Conservation (phyloP, 2,888 invertebrate genomes). For the Drosophila maculinotata region DNA sequence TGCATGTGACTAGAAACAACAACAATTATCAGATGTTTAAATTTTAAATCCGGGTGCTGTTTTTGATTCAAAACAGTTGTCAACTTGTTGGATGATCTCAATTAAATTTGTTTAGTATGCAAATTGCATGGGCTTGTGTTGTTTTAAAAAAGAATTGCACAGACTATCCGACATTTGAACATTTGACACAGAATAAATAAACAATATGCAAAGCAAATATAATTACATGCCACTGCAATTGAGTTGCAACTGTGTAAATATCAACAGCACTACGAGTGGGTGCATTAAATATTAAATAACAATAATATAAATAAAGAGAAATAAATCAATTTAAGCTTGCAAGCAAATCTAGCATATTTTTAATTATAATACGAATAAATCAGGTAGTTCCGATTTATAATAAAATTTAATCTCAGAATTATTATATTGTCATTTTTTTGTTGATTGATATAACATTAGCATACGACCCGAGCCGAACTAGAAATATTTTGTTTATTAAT, state of each 20-base stretch:
- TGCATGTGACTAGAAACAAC: slow-evolving; percentile 13
- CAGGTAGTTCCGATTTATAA: too few relatives aligned
- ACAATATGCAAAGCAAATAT: slow-evolving; percentile 11
- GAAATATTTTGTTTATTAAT: too few relatives aligned
- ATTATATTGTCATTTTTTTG: too few relatives aligned
- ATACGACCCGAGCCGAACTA: too few relatives aligned
- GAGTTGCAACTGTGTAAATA: slow-evolving; percentile 6
- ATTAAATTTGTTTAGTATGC: slow-evolving; percentile 5
- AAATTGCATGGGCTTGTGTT: not conserved
- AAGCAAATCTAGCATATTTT: too few relatives aligned
- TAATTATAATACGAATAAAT: too few relatives aligned
- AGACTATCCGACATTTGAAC: too few relatives aligned
- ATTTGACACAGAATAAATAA: slow-evolving; percentile 2
- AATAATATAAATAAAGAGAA: not conserved
- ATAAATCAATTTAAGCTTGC: not conserved
- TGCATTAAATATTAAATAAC: not conserved
- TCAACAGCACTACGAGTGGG: not conserved
- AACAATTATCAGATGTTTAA: slow-evolving; percentile 26
- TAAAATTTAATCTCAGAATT: too few relatives aligned
- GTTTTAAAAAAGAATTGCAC: not conserved
- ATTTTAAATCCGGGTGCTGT: not conserved
- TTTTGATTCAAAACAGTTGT: not conserved
- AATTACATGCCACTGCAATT: slow-evolving; percentile 5
- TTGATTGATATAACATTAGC: too few relatives aligned
- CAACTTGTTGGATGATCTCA: slow-evolving; percentile 9